These are phyloP conservation scores for Myrmecophaga tridactyla DNA, from an alignment of 2,113 vertebrate genomes.

Conservation along the genomic window DNA sequence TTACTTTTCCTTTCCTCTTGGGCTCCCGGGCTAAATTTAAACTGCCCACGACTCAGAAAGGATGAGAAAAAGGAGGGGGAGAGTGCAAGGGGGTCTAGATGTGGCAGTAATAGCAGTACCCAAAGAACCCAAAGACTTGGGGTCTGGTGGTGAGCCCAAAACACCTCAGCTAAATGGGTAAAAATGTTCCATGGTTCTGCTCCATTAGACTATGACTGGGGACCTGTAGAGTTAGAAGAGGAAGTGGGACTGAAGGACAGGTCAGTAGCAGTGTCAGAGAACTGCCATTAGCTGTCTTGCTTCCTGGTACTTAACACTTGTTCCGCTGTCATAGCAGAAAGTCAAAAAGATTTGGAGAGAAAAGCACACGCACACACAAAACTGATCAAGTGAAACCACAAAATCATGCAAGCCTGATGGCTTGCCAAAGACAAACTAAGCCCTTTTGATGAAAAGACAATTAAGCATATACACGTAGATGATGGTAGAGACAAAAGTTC, in stretches of 20 bases:
- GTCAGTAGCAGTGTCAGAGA: background rate
- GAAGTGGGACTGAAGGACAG: background rate
- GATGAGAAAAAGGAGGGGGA: background rate
- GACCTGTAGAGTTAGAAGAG: conserved; percentile 16
- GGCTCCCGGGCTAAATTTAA: conserved; percentile 26
- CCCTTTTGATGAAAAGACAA: background rate
- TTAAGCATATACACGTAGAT: fast-evolving
- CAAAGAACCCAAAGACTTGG: background rate
- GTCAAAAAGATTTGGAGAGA: background rate
- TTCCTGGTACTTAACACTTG: background rate
- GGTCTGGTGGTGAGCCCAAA: background rate
- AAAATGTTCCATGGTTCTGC: background rate
- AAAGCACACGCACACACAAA: background rate
- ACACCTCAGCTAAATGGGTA: background rate
- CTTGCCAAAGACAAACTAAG: background rate
- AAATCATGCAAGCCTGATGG: background rate
- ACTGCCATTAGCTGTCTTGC: background rate
- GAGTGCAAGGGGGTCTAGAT: background rate
- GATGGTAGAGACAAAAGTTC: background rate
- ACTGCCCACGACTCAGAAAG: background rate
- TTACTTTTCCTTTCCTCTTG: background rate
- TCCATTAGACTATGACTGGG: background rate
- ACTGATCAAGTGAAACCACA: background rate
- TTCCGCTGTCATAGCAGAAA: background rate
- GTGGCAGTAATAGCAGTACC: background rate